Conservation (phyloP, 2,888 invertebrate genomes). For the Steinernema carpocapsae region DNA sequence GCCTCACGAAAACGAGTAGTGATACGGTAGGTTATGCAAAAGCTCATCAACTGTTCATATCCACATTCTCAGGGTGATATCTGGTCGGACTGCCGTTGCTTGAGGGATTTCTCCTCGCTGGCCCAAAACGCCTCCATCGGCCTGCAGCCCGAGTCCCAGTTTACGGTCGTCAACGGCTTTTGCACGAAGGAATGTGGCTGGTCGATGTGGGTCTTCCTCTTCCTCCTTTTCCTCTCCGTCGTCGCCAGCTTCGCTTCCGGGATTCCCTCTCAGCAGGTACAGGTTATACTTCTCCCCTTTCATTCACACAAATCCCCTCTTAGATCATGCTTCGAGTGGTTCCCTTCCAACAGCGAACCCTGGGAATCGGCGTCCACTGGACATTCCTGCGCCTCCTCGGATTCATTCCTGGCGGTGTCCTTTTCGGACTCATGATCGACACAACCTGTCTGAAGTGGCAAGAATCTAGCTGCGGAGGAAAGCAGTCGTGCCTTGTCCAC, state of each 20-base stretch:
- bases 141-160: slow-evolving; percentile 24
- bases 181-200: slow-evolving; percentile 62
- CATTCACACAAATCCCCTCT: slow-evolving; percentile 12
- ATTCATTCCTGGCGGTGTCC: slow-evolving; percentile 67
- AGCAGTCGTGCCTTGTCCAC: slow-evolving; percentile 62
- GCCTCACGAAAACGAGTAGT: slow-evolving; percentile 44
- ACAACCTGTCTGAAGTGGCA: slow-evolving; percentile 66
- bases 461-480: slow-evolving; percentile 53
- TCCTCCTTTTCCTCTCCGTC: slow-evolving; percentile 64
- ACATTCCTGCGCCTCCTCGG: slow-evolving; percentile 66
- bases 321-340: slow-evolving; percentile 67
- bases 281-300: neutral
- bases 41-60: neutral
- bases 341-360: slow-evolving; percentile 67
- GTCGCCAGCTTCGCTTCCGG: slow-evolving; percentile 67
- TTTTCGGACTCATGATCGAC: slow-evolving; percentile 67
- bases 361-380: slow-evolving; percentile 68
- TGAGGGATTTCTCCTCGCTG: slow-evolving; percentile 37
- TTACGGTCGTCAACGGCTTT: slow-evolving; percentile 46
- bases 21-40: slow-evolving; percentile 8
- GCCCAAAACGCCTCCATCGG: slow-evolving; percentile 1
- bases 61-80: slow-evolving; percentile 42
- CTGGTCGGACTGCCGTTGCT: slow-evolving; percentile 48
- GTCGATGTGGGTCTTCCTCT: slow-evolving; percentile 59
- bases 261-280: slow-evolving; percentile 66